Evolutionary conservation across 2,113 vertebrate species (phyloP).

Genomic region (Damaliscus lunatus): DNA sequence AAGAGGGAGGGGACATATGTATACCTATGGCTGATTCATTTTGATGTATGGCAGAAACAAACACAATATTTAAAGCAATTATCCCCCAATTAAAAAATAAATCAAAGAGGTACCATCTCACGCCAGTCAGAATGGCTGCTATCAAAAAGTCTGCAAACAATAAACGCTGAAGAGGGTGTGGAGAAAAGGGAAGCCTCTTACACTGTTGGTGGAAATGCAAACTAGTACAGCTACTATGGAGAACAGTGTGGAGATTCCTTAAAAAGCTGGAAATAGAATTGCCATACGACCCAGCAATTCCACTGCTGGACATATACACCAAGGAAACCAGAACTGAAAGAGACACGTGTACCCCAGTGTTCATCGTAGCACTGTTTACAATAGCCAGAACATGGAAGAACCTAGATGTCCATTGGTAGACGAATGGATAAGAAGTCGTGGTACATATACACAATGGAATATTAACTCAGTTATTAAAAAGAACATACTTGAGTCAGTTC

Average conservation of each 20-base stretch:
- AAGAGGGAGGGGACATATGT: not conserved
- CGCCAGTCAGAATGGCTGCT: not conserved
- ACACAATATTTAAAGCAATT: not conserved
- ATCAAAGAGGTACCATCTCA: not conserved
- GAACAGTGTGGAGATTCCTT: not conserved
- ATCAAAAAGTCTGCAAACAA: not conserved
- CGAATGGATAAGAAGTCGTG: accelerated
- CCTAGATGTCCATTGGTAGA: not conserved
- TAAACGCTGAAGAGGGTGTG: not conserved
- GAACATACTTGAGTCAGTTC: not conserved
- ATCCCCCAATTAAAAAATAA: not conserved
- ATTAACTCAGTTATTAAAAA: not conserved
- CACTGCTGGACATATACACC: not conserved
- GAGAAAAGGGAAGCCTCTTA: not conserved
- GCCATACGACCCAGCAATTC: not conserved
- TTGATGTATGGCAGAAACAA: accelerated
- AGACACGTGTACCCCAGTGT: not conserved
- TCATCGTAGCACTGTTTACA: not conserved
- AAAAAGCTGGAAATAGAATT: not conserved
- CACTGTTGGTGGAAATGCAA: not conserved
- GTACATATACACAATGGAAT: not conserved
- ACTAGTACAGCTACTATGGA: not conserved
- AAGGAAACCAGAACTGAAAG: not conserved
- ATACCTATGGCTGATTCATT: not conserved
- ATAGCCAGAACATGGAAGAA: not conserved